Base-by-base conservation (phyloP, 2,888 invertebrate genomes). In the Hypselothyrea guttata region DNA sequence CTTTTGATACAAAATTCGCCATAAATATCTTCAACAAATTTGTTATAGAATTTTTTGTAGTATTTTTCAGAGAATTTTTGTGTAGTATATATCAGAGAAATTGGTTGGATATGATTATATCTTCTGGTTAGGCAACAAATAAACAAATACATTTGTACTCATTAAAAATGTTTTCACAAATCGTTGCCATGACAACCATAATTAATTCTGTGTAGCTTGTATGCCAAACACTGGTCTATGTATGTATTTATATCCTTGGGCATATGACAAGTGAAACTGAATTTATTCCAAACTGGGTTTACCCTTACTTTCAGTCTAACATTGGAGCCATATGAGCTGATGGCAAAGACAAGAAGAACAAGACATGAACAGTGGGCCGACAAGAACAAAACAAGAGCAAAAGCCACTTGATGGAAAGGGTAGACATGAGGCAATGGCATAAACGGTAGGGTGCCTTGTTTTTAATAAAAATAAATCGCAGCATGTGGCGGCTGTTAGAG, bases 131-230 rank as follows among this genome's bases (percentile, higher is more conserved):
- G 5, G 22, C 2, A 22, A 5, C 2, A 5, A 4, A 4, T 22
- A 2, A 5, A 22, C 2, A 22, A 5, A 22, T 22, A 22, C 5
- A 22, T 22, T 5, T 22, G 22, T 27, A 16, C 37, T 53, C 73
- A 44, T 38, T 53, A 42, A 42, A 61, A 35, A 66, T 62, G 45
- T 57, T 64, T 51, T 61, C 58, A 60, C 69, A 78, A 72, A 41
- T 51, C 48, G 63, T 31, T 42, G 60, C 57, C 55, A 58, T 55
- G 76, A 65, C 69, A 79, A 56, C 55, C 57, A 45, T 73, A 78
- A 78, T 78, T 78, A 78, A 83, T 71, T 62, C 46, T 67, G n/a
- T n/a, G n/a, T n/a, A n/a, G n/a, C n/a, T n/a, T 67, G 62, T 45
- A 68, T 52, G 53, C 16, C 51, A 56, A 52, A 73, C 55, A 62